Percentiles rank a stretch among this genome's conserved stretches.
Conservation (phyloP, 2,113 vertebrate genomes). For the Lasiurus cinereus region DNA sequence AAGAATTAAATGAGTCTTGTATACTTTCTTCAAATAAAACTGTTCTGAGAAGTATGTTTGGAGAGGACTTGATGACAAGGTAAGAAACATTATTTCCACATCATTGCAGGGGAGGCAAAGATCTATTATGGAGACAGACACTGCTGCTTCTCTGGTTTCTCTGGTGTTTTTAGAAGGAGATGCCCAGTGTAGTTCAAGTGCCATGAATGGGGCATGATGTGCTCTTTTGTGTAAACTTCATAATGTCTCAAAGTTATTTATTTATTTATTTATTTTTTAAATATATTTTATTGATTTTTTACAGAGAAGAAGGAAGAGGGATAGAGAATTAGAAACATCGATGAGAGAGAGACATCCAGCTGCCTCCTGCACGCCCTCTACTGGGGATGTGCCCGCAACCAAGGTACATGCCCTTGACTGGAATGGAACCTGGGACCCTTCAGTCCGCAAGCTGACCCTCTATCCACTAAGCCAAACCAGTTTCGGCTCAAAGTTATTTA, state of each 20-base stretch:
- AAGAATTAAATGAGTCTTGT: neutral
- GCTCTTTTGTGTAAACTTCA: neutral
- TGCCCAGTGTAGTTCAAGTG: neutral
- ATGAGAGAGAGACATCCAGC: too few relatives aligned
- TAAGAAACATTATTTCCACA: neutral
- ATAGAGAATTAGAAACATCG: too few relatives aligned
- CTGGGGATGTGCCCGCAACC: too few relatives aligned
- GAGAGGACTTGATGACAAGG: neutral
- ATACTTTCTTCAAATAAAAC: neutral
- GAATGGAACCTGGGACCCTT: too few relatives aligned
- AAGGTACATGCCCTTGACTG: too few relatives aligned
- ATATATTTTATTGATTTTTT: too few relatives aligned
- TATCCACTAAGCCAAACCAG: too few relatives aligned
- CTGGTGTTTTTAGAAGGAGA: neutral
- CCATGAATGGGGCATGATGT: accelerated
- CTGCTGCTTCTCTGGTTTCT: neutral
- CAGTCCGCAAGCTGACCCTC: too few relatives aligned
- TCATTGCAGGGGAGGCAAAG: neutral
- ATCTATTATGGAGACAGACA: neutral
- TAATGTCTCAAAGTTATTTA: neutral
- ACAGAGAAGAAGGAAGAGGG: too few relatives aligned
- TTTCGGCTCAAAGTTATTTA: neutral
- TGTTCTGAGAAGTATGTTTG: neutral
- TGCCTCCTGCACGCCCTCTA: too few relatives aligned
- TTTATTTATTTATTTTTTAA: too few relatives aligned